A percentile compares a stretch with the other conserved stretches of the same genome.
Conservation (phyloP, 2,113 vertebrate genomes). For the Dromiciops gliroides region DNA sequence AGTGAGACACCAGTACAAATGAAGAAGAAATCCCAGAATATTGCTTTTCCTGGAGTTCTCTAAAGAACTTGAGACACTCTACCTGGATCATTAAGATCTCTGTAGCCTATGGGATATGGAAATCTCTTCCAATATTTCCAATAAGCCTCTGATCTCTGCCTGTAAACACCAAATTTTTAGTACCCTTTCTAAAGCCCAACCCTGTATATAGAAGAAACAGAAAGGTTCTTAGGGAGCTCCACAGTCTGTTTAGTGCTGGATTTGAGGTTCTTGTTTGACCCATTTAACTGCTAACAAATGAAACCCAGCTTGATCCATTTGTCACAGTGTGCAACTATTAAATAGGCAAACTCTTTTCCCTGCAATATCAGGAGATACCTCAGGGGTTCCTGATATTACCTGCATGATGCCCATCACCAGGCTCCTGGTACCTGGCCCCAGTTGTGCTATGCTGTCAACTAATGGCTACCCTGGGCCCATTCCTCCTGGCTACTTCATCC, state of each 20-base stretch:
- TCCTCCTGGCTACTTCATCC: slow-evolving; percentile 87
- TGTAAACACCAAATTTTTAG: no score
- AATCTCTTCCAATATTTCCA: background rate
- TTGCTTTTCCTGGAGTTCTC: background rate
- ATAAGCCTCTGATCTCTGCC: background rate
- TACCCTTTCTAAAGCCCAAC: background rate
- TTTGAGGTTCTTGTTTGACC: background rate
- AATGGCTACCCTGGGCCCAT: slow-evolving; percentile 84
- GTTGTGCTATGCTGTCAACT: slow-evolving; percentile 83
- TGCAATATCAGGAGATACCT: slow-evolving; percentile 81
- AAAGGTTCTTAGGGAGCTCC: background rate
- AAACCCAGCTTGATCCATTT: background rate
- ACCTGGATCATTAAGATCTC: background rate
- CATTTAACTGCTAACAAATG: background rate
- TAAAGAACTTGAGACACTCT: no score
- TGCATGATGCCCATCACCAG: slow-evolving; percentile 83
- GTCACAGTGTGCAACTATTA: background rate
- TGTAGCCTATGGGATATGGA: background rate
- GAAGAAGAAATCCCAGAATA: background rate
- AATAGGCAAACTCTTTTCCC: background rate
- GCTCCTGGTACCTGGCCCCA: slow-evolving; percentile 83
- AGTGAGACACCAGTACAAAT: background rate
- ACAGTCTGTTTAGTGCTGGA: no score
- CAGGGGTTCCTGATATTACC: slow-evolving; percentile 72
- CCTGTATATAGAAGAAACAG: background rate